phyloP scores from a whole-genome alignment of 1,140 invertebrate genomes.

The Tachypleus tridentatus region DNA sequence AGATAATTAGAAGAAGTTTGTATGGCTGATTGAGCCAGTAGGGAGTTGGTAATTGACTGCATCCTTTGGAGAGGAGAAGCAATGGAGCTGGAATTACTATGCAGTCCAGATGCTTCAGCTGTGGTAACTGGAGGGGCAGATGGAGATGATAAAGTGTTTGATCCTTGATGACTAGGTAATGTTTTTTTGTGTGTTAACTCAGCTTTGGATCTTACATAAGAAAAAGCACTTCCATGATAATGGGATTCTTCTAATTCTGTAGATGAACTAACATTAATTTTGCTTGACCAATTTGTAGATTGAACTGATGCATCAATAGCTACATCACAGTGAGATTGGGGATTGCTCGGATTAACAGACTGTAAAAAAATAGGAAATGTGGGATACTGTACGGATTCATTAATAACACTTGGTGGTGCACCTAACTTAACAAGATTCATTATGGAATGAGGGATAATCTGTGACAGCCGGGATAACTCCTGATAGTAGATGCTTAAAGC shows the following conservation, averaged over 20 bases:
- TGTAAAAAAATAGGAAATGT: no score
- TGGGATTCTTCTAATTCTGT: no score
- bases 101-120: conserved; percentile 1
- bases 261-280: no score
- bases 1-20: conserved; percentile 23
- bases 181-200: conserved; percentile 38
- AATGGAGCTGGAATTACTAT: neutral
- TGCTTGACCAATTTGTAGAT: no score
- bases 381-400: no score
- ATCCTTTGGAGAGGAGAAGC: conserved; percentile 82
- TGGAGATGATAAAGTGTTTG: neutral
- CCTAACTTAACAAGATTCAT: no score
- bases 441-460: conserved; percentile 8
- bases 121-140: neutral
- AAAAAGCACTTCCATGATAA: conserved; percentile 70
- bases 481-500: conserved; percentile 79
- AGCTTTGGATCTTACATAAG: conserved; percentile 63
- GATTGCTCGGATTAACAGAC: no score
- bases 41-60: conserved; percentile 93
- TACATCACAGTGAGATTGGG: no score
- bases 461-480: conserved; percentile 66
- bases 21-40: conserved; percentile 72
- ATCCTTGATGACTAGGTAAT: conserved; percentile 6
- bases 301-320: no score
- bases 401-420: no score